phyloP scores from a whole-genome alignment of 2,888 invertebrate genomes.

The Erpobdella octoculata region DNA sequence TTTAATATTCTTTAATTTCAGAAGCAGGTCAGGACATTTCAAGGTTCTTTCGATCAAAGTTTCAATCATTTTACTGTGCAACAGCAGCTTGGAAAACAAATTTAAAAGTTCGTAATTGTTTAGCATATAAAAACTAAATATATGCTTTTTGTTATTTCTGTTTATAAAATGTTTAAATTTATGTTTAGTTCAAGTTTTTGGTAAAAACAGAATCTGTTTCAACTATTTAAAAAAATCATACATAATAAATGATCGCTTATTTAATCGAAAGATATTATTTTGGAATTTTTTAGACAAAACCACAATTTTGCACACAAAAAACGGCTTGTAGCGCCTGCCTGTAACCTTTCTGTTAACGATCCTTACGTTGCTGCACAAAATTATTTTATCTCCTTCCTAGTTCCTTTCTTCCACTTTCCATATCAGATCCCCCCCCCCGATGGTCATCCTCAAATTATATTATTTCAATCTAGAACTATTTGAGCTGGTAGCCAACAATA shows the following conservation, averaged over 20 bases:
- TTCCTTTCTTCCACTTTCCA: not conserved
- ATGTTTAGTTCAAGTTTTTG: too few species aligned
- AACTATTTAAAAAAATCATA: too few species aligned
- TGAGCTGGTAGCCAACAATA: constrained; percentile 85
- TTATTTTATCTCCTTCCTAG: not conserved
- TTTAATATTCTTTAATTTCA: constrained; percentile 32
- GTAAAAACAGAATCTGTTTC: too few species aligned
- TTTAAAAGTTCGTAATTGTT: constrained; percentile 39
- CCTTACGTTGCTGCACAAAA: not conserved
- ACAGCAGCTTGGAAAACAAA: constrained; percentile 61
- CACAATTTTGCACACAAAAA: too few species aligned
- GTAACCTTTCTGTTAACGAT: too few species aligned
- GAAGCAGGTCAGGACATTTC: constrained; percentile 55
- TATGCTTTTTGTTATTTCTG: too few species aligned
- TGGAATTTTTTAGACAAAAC: too few species aligned
- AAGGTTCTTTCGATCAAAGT: constrained; percentile 65
- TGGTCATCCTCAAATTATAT: not conserved
- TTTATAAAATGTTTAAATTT: too few species aligned
- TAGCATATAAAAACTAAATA: not conserved
- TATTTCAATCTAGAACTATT: constrained; percentile 85
- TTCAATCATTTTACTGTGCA: constrained; percentile 62
- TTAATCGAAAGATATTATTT: too few species aligned
- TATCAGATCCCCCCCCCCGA: not conserved
- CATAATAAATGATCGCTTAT: too few species aligned
- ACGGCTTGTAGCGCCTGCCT: too few species aligned